Evolutionary conservation across 2,113 vertebrate species (phyloP).

Genomic region (Porphyrio hochstetteri): DNA sequence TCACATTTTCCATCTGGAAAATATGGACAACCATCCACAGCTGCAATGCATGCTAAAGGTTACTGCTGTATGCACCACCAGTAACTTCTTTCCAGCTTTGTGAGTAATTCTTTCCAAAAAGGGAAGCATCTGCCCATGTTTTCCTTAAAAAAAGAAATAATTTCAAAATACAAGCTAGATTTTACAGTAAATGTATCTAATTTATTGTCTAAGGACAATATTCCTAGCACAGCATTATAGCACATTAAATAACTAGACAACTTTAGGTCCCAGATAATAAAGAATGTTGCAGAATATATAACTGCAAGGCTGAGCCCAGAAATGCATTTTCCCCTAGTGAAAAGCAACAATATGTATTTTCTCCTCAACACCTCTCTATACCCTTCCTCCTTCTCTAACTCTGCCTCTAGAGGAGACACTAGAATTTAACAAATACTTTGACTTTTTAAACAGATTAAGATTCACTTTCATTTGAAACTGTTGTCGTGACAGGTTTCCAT

Average conservation of each 20-base stretch:
- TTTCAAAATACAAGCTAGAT: not conserved
- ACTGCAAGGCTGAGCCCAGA: not conserved
- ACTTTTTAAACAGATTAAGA: slow-evolving; percentile 32
- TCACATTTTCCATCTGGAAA: not conserved
- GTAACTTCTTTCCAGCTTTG: not conserved
- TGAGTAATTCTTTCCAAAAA: not conserved
- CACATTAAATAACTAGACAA: not conserved
- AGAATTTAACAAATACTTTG: not conserved
- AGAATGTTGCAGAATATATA: not conserved
- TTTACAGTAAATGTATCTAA: not conserved
- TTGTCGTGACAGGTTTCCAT: slow-evolving; percentile 53
- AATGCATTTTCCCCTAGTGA: not conserved
- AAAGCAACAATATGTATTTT: not conserved
- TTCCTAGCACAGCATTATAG: not conserved
- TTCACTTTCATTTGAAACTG: not conserved
- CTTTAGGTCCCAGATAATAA: not conserved
- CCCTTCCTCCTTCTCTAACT: not conserved
- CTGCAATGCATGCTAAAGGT: not conserved
- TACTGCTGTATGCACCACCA: not conserved
- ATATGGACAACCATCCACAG: not conserved
- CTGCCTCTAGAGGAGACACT: not conserved
- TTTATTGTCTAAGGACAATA: not conserved
- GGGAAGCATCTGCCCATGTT: not conserved
- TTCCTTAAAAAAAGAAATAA: not conserved
- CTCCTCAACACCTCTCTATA: not conserved